phyloP scores from a whole-genome alignment of 2,888 invertebrate genomes.

The Zonitis immaculata region DNA sequence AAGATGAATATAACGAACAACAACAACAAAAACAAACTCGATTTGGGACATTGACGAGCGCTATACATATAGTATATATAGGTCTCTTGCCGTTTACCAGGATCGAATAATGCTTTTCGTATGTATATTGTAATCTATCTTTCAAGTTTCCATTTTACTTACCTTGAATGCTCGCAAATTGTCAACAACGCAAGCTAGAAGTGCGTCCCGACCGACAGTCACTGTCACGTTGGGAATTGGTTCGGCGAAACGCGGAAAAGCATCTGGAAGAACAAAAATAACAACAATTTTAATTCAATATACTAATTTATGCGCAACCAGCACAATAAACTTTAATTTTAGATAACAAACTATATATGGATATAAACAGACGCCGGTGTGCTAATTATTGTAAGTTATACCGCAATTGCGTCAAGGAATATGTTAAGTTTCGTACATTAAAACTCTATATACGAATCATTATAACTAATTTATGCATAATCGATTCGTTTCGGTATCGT shows the following conservation, averaged over 20 bases:
- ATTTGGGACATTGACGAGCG: too few relatives aligned
- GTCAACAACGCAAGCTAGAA: slow-evolving; percentile 84
- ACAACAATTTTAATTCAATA: slow-evolving; percentile 16
- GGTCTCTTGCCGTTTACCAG: slow-evolving; percentile 38
- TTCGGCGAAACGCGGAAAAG: slow-evolving; percentile 78
- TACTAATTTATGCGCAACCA: slow-evolving; percentile 14
- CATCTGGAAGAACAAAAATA: slow-evolving; percentile 44
- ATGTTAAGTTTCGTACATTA: too few relatives aligned
- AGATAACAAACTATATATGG: too few relatives aligned
- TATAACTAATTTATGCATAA: too few relatives aligned
- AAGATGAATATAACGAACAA: slow-evolving; percentile 9
- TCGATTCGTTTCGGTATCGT: too few relatives aligned
- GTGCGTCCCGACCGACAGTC: slow-evolving; percentile 79
- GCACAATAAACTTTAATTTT: slow-evolving; percentile 4
- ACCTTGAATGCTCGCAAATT: slow-evolving; percentile 84
- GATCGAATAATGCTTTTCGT: slow-evolving; percentile 45
- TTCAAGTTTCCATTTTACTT: slow-evolving; percentile 40
- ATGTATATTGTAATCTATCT: slow-evolving; percentile 37
- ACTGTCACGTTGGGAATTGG: slow-evolving; percentile 88
- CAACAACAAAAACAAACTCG: slow-evolving; percentile 40
- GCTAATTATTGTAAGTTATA: too few relatives aligned
- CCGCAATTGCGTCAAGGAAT: too few relatives aligned
- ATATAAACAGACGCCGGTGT: too few relatives aligned
- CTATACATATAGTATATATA: slow-evolving; percentile 27
- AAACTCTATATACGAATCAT: too few relatives aligned